Evolutionary conservation across 2,888 invertebrate species (phyloP).

Genomic region (Sphaerophoria taeniata): DNA sequence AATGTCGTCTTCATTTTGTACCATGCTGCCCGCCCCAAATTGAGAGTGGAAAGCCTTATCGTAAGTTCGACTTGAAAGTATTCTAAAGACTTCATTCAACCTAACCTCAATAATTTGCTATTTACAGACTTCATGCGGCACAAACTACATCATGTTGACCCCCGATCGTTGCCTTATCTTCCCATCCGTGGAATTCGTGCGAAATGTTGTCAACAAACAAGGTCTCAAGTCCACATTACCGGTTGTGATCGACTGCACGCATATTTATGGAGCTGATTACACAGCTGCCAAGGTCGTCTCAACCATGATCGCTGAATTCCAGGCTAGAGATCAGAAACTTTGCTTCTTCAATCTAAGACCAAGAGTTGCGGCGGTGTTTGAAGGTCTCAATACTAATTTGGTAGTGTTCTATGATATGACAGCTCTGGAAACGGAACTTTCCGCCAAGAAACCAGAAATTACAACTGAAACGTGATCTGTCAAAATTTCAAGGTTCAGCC

Average conservation of each 20-base stretch:
- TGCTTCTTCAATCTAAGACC: constrained; percentile 93
- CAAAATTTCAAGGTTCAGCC: constrained; percentile 22
- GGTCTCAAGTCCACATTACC: constrained; percentile 88
- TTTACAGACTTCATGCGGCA: constrained; percentile 85
- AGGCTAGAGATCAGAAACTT: constrained; percentile 88
- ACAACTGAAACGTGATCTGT: constrained; percentile 18
- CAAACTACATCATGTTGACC: constrained; percentile 91
- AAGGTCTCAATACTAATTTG: constrained; percentile 90
- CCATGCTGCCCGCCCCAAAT: constrained; percentile 93
- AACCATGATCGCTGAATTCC: constrained; percentile 89
- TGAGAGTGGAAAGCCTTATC: constrained; percentile 89
- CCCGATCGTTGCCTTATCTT: constrained; percentile 95
- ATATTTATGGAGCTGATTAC: constrained; percentile 94
- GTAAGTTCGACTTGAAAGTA: constrained; percentile 84
- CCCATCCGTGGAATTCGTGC: constrained; percentile 94
- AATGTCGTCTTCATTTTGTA: constrained; percentile 94
- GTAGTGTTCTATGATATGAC: constrained; percentile 90
- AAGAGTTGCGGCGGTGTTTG: constrained; percentile 91
- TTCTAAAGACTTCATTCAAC: too few species aligned
- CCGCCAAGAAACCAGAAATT: constrained; percentile 76
- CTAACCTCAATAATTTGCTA: constrained; percentile 18
- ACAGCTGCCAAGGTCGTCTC: constrained; percentile 93
- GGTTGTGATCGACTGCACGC: constrained; percentile 93
- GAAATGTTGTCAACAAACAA: constrained; percentile 92
- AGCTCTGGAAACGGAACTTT: constrained; percentile 87